phyloP scores from a whole-genome alignment of 2,113 vertebrate species.

The Tragelaphus buxtoni region DNA sequence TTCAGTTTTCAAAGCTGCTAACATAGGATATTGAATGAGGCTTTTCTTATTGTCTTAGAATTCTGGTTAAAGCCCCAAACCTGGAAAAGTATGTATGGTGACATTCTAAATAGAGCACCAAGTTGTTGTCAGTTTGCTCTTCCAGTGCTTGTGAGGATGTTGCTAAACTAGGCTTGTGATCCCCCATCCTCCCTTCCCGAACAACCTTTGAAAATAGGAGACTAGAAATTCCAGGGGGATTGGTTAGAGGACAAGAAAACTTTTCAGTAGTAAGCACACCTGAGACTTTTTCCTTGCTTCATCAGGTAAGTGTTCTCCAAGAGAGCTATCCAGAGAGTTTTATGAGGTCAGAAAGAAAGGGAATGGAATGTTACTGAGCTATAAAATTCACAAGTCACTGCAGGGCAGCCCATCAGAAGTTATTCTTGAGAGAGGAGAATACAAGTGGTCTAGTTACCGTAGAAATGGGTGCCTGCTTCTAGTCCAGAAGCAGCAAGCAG shows the following conservation, averaged over 20 bases:
- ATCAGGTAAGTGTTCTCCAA: not conserved
- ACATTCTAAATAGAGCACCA: not conserved
- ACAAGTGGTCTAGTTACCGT: not conserved
- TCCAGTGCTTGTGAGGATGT: not conserved
- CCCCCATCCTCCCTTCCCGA: accelerated
- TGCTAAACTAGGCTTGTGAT: not conserved
- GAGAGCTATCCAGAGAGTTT: not conserved
- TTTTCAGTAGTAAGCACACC: not conserved
- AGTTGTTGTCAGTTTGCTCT: not conserved
- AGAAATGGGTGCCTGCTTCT: not conserved
- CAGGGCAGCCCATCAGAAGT: not conserved
- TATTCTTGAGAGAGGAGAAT: not conserved
- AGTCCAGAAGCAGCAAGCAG: not conserved
- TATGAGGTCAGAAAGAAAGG: not conserved
- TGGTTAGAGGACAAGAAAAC: not conserved
- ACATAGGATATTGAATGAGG: not conserved
- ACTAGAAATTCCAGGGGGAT: not conserved
- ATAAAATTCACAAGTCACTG: accelerated
- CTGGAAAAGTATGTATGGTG: not conserved
- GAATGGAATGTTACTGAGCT: not conserved
- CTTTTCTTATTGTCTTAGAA: not conserved
- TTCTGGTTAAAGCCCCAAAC: not conserved
- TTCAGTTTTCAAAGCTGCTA: not conserved
- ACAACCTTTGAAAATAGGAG: not conserved
- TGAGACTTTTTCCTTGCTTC: not conserved